A percentile compares a stretch with the other conserved stretches of the same genome.
These are phyloP conservation scores for Poecilus cupreus DNA, from an alignment of 2,888 invertebrate genomes.

Conservation along the genomic window DNA sequence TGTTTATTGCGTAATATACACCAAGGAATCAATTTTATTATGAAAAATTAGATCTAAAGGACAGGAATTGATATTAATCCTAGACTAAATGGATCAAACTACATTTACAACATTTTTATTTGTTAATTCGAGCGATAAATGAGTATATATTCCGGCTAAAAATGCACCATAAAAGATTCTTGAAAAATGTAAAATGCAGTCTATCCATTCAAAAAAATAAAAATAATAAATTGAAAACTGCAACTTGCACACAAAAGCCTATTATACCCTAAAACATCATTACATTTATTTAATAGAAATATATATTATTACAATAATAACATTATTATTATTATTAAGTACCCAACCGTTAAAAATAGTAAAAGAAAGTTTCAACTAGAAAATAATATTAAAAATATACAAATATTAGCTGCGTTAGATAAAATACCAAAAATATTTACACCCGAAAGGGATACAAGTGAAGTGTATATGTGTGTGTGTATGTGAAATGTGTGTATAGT, in stretches of 20 bases:
- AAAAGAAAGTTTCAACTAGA: slow-evolving; percentile 44
- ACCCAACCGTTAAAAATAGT: slow-evolving; percentile 56
- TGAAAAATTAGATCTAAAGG: background rate
- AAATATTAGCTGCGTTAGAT: slow-evolving; percentile 54
- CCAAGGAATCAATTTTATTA: too few species aligned
- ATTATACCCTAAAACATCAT: slow-evolving; percentile 51
- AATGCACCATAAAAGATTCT: slow-evolving; percentile 18
- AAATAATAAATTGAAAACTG: slow-evolving; percentile 16
- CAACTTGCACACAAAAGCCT: slow-evolving; percentile 53
- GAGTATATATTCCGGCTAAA: background rate
- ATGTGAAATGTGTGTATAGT: slow-evolving; percentile 17
- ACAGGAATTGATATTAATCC: background rate
- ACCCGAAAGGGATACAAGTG: slow-evolving; percentile 47
- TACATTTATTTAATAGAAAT: slow-evolving; percentile 58
- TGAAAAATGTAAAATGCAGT: slow-evolving; percentile 23
- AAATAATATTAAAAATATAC: slow-evolving; percentile 54
- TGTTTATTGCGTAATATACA: background rate
- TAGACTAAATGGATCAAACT: slow-evolving; percentile 16
- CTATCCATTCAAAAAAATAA: slow-evolving; percentile 31
- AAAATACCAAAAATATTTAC: slow-evolving; percentile 58
- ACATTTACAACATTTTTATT: slow-evolving; percentile 9
- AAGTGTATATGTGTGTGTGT: slow-evolving; percentile 27
- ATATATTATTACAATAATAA: slow-evolving; percentile 58
- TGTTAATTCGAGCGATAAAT: slow-evolving; percentile 11
- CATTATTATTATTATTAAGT: slow-evolving; percentile 58